These are phyloP conservation scores for Dipodomys ordii DNA, from an alignment of 2,113 vertebrate genomes.

Conservation along the genomic window DNA sequence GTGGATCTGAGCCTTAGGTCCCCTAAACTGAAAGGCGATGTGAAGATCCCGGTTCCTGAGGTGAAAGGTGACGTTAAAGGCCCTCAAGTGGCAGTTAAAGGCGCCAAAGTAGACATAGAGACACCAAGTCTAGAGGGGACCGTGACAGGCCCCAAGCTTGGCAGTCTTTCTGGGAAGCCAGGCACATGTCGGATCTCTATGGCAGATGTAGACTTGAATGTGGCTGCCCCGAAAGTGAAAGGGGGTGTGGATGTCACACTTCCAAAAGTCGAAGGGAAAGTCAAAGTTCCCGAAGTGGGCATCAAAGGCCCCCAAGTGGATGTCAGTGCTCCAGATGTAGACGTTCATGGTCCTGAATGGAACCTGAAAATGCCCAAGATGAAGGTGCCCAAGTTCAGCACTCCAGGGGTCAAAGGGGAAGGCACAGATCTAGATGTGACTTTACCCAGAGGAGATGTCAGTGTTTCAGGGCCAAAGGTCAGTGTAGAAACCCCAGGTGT, in stretches of 20 bases:
- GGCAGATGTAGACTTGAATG: slow-evolving; percentile 71
- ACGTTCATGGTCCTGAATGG: slow-evolving; percentile 75
- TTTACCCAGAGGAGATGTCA: slow-evolving; percentile 65
- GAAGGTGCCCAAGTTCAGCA: slow-evolving; percentile 72
- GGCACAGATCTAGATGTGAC: slow-evolving; percentile 44
- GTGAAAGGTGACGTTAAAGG: slow-evolving; percentile 75
- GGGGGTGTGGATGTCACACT: slow-evolving; percentile 61
- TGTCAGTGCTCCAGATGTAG: slow-evolving; percentile 36
- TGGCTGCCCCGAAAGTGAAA: slow-evolving; percentile 69
- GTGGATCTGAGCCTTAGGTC: slow-evolving; percentile 84
- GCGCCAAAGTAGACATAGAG: slow-evolving; percentile 68
- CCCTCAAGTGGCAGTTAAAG: slow-evolving; percentile 74
- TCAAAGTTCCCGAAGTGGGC: slow-evolving; percentile 75
- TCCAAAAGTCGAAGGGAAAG: slow-evolving; percentile 7
- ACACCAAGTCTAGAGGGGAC: slow-evolving; percentile 23
- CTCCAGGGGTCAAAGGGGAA: slow-evolving; percentile 75
- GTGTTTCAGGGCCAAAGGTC: slow-evolving; percentile 70
- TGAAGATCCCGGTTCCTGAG: slow-evolving; percentile 18
- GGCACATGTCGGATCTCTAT: slow-evolving; percentile 69
- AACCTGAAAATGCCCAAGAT: slow-evolving; percentile 81
- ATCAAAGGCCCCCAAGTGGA: slow-evolving; percentile 67
- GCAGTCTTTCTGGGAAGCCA: slow-evolving; percentile 69
- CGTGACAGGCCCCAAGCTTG: slow-evolving; percentile 69
- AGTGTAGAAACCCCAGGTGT: slow-evolving; percentile 70
- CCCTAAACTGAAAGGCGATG: slow-evolving; percentile 77